These are phyloP conservation scores for Erebia epiphron DNA, from an alignment of 2,888 invertebrate species.

Conservation along the genomic window DNA sequence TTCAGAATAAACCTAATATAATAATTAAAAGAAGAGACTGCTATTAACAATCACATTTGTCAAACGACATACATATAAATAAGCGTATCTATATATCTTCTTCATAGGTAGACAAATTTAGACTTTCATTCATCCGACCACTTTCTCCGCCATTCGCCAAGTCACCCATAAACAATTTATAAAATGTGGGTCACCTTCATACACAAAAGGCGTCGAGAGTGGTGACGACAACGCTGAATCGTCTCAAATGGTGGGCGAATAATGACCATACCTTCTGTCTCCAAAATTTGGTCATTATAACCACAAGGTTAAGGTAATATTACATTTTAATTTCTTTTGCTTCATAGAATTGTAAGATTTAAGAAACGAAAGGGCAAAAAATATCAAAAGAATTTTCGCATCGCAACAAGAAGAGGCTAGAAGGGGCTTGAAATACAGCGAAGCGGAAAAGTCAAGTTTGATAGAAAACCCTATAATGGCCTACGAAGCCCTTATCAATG, in stretches of 20 bases:
- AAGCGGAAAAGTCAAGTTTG: too few species aligned
- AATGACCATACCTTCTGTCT: slow-evolving; percentile 11
- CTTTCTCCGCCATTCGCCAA: slow-evolving; percentile 42
- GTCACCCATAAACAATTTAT: slow-evolving; percentile 45
- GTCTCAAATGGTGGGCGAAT: slow-evolving; percentile 5
- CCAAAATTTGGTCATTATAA: slow-evolving; percentile 4
- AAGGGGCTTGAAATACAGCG: too few species aligned
- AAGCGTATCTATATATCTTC: slow-evolving; percentile 18
- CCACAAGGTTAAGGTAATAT: too few species aligned
- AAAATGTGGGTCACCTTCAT: slow-evolving; percentile 45
- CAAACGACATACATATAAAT: slow-evolving; percentile 1
- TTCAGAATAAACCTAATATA: too few species aligned
- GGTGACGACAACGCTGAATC: slow-evolving; percentile 24
- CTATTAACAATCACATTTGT: background rate
- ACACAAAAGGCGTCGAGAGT: slow-evolving; percentile 35
- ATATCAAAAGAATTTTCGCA: too few species aligned
- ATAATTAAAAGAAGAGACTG: too few species aligned
- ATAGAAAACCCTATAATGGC: too few species aligned
- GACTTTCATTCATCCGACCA: slow-evolving; percentile 39
- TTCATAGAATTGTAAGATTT: too few species aligned
- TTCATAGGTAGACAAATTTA: slow-evolving; percentile 27
- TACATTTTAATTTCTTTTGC: too few species aligned
- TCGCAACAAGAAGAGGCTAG: too few species aligned
- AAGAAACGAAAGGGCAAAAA: too few species aligned
- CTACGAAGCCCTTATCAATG: too few species aligned